Evolutionary conservation across 2,888 invertebrate species (phyloP), one percentile per base, ranked within the genome.

Genomic region (Drosophila parthenogenetica): DNA sequence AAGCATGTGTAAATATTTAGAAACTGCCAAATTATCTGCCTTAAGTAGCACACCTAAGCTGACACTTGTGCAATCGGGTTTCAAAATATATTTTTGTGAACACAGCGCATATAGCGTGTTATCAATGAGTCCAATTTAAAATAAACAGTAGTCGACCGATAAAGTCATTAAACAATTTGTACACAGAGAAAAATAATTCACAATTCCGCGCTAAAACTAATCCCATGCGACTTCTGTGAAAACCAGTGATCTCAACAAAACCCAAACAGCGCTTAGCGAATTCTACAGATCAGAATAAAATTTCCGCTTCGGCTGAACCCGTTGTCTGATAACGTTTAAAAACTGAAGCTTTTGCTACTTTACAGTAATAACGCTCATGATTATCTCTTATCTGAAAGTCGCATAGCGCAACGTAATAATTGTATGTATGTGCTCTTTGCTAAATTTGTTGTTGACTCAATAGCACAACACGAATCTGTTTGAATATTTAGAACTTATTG

Each of bases 371-470:
- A 48, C 53, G 32, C 42, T 39, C 50, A 29, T 29, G 29, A 3
- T 35, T 11, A 48, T 19, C 53, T 69, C 68, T 67, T 73, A 67
- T 70, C 68, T 48, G 29, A 64, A 48, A 40, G 54, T 64, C 45
- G 53, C 46, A 64, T 69, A 64, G 48, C 53, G 69, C 67, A 71
- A 69, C 67, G 70, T 75, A 79, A 73, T 62, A 59, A 64, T 66
- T 66, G 67, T 60, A 45, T 29, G 29, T 29, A 29, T 29, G 29
- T 29, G 29, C 29, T 29, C 29, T 29, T 29, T 29, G 29, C 14
- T 11, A 29, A n/a, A 37, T 42, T 45, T 22, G 39, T 29, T 32
- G 42, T 63, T 65, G 29, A 73, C 63, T 70, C 77, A 71, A 46
- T 63, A 14, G 29, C 29, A 29, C 29, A 29, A 29, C 7, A 54